These are phyloP conservation scores for Sebastes paucispinis DNA, from an alignment of 2,797 vertebrate species.

Conservation along the genomic window DNA sequence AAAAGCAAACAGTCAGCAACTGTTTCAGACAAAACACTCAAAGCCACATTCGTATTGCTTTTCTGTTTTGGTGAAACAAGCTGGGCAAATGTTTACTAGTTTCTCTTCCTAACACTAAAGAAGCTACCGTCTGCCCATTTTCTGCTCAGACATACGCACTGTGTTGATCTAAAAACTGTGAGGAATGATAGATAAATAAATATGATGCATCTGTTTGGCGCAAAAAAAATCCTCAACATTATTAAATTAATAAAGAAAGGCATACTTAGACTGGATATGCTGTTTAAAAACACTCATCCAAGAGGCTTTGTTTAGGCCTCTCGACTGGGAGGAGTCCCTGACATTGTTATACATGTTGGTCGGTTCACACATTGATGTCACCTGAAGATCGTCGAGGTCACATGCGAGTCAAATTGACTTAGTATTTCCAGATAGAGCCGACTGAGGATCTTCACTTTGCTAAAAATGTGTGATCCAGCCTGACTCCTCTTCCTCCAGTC, in stretches of 20 bases:
- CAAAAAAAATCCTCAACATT: background rate
- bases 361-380: background rate
- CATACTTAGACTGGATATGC: too few species aligned
- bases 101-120: background rate
- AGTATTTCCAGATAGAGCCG: background rate
- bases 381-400: background rate
- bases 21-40: slow-evolving; percentile 8
- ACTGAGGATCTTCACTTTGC: background rate
- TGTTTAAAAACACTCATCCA: too few species aligned
- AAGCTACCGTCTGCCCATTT: background rate
- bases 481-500: background rate
- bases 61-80: background rate
- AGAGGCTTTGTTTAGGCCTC: too few species aligned
- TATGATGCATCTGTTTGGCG: background rate
- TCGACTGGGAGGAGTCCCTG: background rate
- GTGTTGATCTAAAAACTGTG: background rate
- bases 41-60: background rate
- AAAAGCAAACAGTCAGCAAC: slow-evolving; percentile 3
- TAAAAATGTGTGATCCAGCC: background rate
- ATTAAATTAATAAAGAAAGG: background rate
- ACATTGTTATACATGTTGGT: background rate
- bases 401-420: rapidly evolving
- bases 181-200: background rate
- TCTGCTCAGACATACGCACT: background rate
- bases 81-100: background rate